A percentile compares a stretch with the other conserved stretches of the same genome.
Conservation (phyloP, 2,888 invertebrate genomes). For the Platypus cylindrus region DNA sequence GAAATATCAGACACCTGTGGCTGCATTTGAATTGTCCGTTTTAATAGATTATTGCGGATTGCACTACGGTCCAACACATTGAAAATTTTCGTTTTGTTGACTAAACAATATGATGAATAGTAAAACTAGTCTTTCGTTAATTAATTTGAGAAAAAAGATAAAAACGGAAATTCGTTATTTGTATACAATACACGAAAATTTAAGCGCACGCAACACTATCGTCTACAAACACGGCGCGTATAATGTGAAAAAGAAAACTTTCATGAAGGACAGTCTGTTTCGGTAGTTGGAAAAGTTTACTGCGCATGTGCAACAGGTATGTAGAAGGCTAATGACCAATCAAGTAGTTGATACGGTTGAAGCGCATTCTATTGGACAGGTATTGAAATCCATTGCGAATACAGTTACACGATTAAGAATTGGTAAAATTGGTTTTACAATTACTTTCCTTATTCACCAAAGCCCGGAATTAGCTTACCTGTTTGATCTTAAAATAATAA, state of each 20-base stretch:
- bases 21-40: constrained; percentile 14
- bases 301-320: constrained; percentile 20
- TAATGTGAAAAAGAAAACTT: constrained; percentile 22
- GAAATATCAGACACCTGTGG: constrained; percentile 24
- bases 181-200: constrained; percentile 9
- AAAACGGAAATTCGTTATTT: neutral
- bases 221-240: constrained; percentile 18
- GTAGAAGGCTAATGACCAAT: constrained; percentile 20
- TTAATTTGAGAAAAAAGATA: no score
- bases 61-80: no score
- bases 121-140: no score
- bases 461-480: no score
- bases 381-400: constrained; percentile 13
- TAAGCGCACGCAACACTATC: constrained; percentile 9
- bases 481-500: no score
- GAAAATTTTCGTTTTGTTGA: no score
- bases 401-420: no score
- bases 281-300: constrained; percentile 21
- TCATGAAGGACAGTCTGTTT: constrained; percentile 21
- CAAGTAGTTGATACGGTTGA: constrained; percentile 13
- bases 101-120: no score
- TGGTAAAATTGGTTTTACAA: no score
- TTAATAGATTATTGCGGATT: no score
- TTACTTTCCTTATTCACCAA: no score
- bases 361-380: constrained; percentile 19